Base-by-base conservation (phyloP, 2,113 vertebrate genomes). In the Callipepla squamata region DNA sequence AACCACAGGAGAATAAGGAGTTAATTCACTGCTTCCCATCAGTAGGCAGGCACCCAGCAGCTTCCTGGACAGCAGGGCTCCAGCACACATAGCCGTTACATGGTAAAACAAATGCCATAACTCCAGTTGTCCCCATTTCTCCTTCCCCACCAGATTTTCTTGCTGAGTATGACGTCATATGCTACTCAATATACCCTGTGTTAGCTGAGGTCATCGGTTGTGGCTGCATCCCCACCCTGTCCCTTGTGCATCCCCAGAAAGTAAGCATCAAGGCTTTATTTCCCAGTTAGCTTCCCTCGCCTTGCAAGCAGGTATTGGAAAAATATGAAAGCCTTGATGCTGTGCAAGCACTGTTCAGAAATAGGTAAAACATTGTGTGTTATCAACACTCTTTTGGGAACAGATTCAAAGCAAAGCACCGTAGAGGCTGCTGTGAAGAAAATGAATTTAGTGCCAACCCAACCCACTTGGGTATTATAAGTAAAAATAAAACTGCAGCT, bases 21-120 rank as follows among this genome's bases (percentile, higher is more conserved):
- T 69, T 38, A 1, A 14, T 84, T 69, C 12, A 34, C 2, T 55
- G 2, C 28, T 74, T 80, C 47, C 62, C 25, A 32, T 32, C 0
- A 3, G 13, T 44, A 59, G 17, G 32, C 38, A 76, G 34, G 13
- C 58, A 15, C 63, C 47, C 34, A 68, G n/a, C 48, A 1, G 1
- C 17, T 58, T 70, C 26, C 7, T n/a, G 53, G 20, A 83, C 63
- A 72, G 44, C 51, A 38, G 25, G 11, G 13, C 55, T 80, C 25
- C 8, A 4, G 50, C 32, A n/a, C 1, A 1, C 0, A 0, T n/a
- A 32, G 36, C 3, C 0, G 5, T 47, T 42, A 8, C 19, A 42
- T 48, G 28, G 32, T 45, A 86, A 76, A 14, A n/a, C 15, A 61
- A 42, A 28, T 0, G 2, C 51, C 5, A 3, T 45, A 26, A 32